Evolutionary conservation across 2,888 invertebrate genomes (phyloP).

Genomic region (Cosmia pyralina): DNA sequence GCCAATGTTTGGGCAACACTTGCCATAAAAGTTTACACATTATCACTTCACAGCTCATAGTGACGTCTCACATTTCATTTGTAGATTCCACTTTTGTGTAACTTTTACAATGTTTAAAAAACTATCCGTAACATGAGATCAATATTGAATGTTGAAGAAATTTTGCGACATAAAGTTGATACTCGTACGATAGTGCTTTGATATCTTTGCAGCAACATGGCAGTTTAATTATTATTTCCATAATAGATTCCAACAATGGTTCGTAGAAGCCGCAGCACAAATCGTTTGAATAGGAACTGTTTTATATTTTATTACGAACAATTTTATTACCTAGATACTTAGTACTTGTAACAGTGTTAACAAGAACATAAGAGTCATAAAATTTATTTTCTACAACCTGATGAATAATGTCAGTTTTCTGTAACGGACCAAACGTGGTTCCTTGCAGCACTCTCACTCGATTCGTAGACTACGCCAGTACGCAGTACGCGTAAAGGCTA

Average conservation of each 20-base stretch:
- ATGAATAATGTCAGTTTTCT: neutral
- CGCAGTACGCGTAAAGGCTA: neutral
- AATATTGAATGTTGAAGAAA: constrained; percentile 9
- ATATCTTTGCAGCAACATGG: neutral
- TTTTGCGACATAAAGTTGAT: constrained; percentile 5
- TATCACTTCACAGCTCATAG: constrained; percentile 15
- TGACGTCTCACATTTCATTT: constrained; percentile 23
- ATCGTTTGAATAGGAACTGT: neutral
- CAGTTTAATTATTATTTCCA: neutral
- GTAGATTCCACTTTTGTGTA: constrained; percentile 26
- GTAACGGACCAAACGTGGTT: neutral
- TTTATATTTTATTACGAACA: constrained; percentile 2
- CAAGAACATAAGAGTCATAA: neutral
- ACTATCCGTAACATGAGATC: neutral
- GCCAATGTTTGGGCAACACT: constrained; percentile 57
- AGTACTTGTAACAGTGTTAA: neutral
- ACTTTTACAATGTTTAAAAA: constrained; percentile 22
- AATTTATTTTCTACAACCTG: neutral
- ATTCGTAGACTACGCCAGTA: too few species aligned
- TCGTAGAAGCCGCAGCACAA: neutral
- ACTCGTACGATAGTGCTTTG: neutral
- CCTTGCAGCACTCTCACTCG: neutral
- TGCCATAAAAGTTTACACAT: constrained; percentile 37
- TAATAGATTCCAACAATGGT: neutral
- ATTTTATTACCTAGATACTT: neutral